phyloP scores from a whole-genome alignment of 2,888 invertebrate species.

The Luffia ferchaultella region DNA sequence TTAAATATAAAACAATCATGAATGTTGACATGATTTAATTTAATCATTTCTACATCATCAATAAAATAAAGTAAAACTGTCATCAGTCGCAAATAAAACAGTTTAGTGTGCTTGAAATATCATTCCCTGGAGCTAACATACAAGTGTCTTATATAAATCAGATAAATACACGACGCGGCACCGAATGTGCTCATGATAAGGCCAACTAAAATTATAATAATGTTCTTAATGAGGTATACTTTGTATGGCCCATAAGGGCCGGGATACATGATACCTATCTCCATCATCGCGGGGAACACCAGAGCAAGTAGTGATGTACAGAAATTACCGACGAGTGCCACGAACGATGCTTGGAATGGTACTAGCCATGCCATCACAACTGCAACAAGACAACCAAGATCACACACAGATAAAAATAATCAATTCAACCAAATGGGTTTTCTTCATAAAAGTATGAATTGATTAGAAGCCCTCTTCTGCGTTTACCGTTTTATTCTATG shows the following conservation, averaged over 20 bases:
- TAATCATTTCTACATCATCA: no score
- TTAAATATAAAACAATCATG: no score
- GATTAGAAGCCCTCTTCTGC: no score
- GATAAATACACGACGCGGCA: conserved; percentile 23
- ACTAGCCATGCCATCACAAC: conserved; percentile 30
- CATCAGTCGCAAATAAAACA: no score
- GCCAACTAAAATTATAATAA: conserved; percentile 27
- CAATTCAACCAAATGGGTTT: no score
- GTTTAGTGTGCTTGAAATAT: no score
- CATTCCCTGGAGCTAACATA: conserved; percentile 8
- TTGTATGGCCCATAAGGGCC: conserved; percentile 26
- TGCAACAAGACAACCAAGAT: conserved; percentile 21
- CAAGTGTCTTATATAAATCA: conserved; percentile 29
- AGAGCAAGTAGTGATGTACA: conserved; percentile 33
- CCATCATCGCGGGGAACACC: conserved; percentile 42
- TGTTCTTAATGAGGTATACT: conserved; percentile 25
- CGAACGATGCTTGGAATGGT: conserved; percentile 39
- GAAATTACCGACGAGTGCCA: conserved; percentile 38
- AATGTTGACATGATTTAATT: no score
- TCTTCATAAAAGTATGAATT: no score
- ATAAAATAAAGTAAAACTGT: no score
- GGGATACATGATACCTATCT: conserved; percentile 34
- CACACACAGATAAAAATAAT: no score
- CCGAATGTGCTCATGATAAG: conserved; percentile 24
- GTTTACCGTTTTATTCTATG: no score